Percentiles rank a stretch among this genome's conserved stretches.
These are phyloP conservation scores for Caenorhabditis sp. DNA, from an alignment of 2,888 invertebrate species.

Conservation along the genomic window DNA sequence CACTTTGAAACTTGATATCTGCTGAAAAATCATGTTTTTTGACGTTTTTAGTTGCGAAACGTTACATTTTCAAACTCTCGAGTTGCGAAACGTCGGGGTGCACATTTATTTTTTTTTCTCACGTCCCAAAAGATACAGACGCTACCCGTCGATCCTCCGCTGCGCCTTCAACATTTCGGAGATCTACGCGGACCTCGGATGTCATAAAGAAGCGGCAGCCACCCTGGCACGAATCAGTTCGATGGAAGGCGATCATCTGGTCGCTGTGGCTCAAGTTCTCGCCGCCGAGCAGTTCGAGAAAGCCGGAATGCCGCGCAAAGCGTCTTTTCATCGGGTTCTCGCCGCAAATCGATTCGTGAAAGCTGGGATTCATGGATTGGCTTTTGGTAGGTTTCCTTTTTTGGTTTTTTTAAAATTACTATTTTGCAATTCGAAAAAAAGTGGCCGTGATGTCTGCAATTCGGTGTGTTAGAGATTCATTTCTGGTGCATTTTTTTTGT, in stretches of 20 bases:
- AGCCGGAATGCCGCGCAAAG: constrained; percentile 86
- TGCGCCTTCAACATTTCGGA: constrained; percentile 62
- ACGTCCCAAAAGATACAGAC: constrained; percentile 35
- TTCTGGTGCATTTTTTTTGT: too few relatives aligned
- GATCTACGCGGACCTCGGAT: constrained; percentile 88
- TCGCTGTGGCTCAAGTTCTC: constrained; percentile 83
- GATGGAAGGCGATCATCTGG: constrained; percentile 93
- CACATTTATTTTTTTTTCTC: too few relatives aligned
- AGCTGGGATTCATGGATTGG: constrained; percentile 65
- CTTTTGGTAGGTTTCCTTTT: constrained; percentile 65
- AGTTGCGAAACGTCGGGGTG: too few relatives aligned
- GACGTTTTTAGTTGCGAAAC: too few relatives aligned
- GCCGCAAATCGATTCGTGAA: constrained; percentile 90
- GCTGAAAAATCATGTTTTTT: too few relatives aligned
- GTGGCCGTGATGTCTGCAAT: too few relatives aligned
- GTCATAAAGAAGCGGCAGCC: constrained; percentile 91
- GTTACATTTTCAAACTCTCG: too few relatives aligned
- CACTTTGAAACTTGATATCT: too few relatives aligned
- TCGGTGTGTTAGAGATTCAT: too few relatives aligned
- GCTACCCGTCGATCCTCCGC: constrained; percentile 51
- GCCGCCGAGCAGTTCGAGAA: constrained; percentile 93
- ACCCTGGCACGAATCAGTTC: constrained; percentile 69
- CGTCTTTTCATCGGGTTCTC: constrained; percentile 90
- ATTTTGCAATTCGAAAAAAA: too few relatives aligned
- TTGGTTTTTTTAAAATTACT: too few relatives aligned